Percentiles rank a stretch among this genome's conserved stretches.
phyloP scores from a whole-genome alignment of 2,888 invertebrate species.

The Ctena decussata region DNA sequence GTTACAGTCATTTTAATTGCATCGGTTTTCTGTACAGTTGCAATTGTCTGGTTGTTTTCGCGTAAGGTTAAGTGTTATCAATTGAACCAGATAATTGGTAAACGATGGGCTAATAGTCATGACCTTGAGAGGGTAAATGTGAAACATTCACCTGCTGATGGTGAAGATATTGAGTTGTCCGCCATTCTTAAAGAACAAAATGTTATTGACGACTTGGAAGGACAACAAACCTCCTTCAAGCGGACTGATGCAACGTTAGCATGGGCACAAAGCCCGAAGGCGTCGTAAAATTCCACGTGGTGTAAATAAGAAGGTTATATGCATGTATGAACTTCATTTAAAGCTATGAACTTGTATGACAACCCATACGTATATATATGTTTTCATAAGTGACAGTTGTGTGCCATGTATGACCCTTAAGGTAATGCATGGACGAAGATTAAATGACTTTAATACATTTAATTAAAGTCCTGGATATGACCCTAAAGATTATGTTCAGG shows the following conservation, averaged over 20 bases:
- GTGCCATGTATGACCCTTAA: not conserved
- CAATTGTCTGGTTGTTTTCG: not conserved
- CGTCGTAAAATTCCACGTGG: no score
- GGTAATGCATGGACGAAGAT: not conserved
- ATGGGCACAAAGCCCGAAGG: not conserved
- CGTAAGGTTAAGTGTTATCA: not conserved
- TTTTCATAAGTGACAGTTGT: not conserved
- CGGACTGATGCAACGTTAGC: constrained; percentile 19
- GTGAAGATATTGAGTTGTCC: constrained; percentile 16
- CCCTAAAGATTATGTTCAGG: not conserved
- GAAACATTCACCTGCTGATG: constrained; percentile 1
- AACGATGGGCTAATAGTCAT: constrained; percentile 13
- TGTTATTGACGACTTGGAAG: not conserved
- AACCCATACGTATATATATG: not conserved
- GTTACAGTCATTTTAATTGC: not conserved
- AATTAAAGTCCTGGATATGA: not conserved
- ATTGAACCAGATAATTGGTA: constrained; percentile 7
- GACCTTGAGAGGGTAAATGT: constrained; percentile 22
- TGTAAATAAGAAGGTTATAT: not conserved
- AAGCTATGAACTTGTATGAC: not conserved
- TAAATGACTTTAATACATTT: not conserved
- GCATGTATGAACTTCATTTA: not conserved
- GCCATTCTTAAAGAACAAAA: not conserved
- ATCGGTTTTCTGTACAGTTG: not conserved
- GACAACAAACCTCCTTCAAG: constrained; percentile 6